Evolutionary conservation across 1,140 invertebrate genomes (phyloP).

Genomic region (Bathynomus jamesi): DNA sequence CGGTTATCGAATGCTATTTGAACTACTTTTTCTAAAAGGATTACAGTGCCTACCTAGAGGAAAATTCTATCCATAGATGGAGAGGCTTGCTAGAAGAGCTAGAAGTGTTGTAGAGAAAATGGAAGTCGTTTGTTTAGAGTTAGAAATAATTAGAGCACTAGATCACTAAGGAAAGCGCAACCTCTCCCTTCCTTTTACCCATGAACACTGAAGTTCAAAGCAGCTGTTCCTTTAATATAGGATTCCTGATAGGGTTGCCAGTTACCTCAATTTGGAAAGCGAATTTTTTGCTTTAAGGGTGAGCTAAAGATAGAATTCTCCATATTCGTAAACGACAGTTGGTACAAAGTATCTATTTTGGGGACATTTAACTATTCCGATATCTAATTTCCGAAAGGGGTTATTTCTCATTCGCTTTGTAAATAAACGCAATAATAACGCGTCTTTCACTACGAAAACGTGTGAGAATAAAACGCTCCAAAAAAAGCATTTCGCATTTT

Average conservation of each 20-base stretch:
- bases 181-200: not conserved
- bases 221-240: not conserved
- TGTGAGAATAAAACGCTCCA: too few relatives aligned
- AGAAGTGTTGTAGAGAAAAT: not conserved
- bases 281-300: not conserved
- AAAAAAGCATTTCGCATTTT: too few relatives aligned
- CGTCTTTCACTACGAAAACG: too few relatives aligned
- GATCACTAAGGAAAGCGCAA: not conserved
- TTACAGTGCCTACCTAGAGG: not conserved
- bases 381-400: too few relatives aligned
- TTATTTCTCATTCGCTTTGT: too few relatives aligned
- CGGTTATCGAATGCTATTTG: not conserved
- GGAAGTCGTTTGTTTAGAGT: not conserved
- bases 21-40: not conserved
- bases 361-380: too few relatives aligned
- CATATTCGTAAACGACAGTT: too few relatives aligned
- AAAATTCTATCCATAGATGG: not conserved
- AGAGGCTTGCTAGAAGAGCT: not conserved
- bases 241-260: not conserved
- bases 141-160: constrained; percentile 1
- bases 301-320: not conserved
- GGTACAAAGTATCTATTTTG: too few relatives aligned
- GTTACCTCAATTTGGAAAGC: not conserved
- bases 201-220: not conserved
- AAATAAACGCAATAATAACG: too few relatives aligned